phyloP scores from a whole-genome alignment of 1,140 invertebrate genomes.

The Plodia interpunctella region DNA sequence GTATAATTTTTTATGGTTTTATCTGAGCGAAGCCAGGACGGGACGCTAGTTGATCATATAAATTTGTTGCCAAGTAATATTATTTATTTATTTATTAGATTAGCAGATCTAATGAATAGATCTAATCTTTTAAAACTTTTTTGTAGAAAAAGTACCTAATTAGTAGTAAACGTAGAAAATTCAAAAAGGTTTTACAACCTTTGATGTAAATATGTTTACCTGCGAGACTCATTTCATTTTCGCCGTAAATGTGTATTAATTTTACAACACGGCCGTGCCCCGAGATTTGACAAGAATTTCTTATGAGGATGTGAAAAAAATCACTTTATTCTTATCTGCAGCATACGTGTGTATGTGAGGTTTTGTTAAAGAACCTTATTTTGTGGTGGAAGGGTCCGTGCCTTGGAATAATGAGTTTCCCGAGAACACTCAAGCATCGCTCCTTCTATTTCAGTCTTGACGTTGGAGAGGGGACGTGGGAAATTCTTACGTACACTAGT shows the following conservation, averaged over 20 bases:
- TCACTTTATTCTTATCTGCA: slow-evolving; percentile 19
- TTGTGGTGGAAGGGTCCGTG: slow-evolving; percentile 64
- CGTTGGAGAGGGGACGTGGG: slow-evolving; percentile 33
- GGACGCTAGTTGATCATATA: no score
- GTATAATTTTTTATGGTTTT: no score
- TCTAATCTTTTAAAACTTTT: no score
- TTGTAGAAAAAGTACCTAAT: no score
- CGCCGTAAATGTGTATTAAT: slow-evolving; percentile 16
- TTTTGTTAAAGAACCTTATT: slow-evolving; percentile 72
- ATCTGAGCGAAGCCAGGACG: no score
- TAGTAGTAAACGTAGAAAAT: not conserved
- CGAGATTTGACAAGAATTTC: slow-evolving; percentile 16
- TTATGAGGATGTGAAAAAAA: slow-evolving; percentile 15
- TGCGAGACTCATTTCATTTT: slow-evolving; percentile 1
- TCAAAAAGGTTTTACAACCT: not conserved
- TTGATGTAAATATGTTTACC: not conserved
- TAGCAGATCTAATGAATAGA: no score
- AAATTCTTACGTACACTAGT: not conserved
- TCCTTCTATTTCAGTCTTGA: slow-evolving; percentile 59
- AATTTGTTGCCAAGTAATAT: no score
- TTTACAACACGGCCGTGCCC: slow-evolving; percentile 15
- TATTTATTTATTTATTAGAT: no score
- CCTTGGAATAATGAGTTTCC: slow-evolving; percentile 66
- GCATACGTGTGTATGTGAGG: slow-evolving; percentile 42
- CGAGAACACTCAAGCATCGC: slow-evolving; percentile 41